These are phyloP conservation scores for Macroramphosus scolopax DNA, from an alignment of 2,797 vertebrate species.

Conservation along the genomic window DNA sequence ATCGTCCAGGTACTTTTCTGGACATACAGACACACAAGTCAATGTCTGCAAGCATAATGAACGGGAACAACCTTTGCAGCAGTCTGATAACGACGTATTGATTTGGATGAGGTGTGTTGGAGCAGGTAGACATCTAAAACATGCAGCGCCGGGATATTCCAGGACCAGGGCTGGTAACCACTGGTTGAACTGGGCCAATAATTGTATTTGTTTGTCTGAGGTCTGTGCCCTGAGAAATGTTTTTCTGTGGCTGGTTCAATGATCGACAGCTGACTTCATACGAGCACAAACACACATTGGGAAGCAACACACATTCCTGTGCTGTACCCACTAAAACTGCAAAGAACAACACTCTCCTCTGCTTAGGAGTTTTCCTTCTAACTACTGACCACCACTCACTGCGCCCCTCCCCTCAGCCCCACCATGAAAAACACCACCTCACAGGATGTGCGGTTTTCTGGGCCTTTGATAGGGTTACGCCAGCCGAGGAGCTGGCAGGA, in stretches of 20 bases:
- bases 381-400: constrained; percentile 27
- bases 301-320: constrained; percentile 45
- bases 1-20: too few species aligned
- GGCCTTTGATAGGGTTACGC: constrained; percentile 63
- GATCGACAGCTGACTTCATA: constrained; percentile 33
- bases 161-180: too few species aligned
- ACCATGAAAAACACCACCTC: constrained; percentile 59
- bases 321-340: constrained; percentile 24
- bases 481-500: constrained; percentile 49
- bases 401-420: not conserved
- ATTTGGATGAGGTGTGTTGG: too few species aligned
- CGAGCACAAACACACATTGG: constrained; percentile 36
- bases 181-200: too few species aligned
- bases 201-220: too few species aligned
- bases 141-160: too few species aligned
- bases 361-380: constrained; percentile 43
- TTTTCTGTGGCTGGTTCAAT: constrained; percentile 9
- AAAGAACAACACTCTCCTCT: constrained; percentile 37
- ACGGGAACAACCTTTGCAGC: too few species aligned
- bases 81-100: too few species aligned
- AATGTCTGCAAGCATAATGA: too few species aligned
- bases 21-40: too few species aligned
- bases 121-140: too few species aligned
- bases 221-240: too few species aligned
- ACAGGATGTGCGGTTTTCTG: constrained; percentile 63